phyloP scores from a whole-genome alignment of 2,797 vertebrate genomes.

The Typhlichthys subterraneus region DNA sequence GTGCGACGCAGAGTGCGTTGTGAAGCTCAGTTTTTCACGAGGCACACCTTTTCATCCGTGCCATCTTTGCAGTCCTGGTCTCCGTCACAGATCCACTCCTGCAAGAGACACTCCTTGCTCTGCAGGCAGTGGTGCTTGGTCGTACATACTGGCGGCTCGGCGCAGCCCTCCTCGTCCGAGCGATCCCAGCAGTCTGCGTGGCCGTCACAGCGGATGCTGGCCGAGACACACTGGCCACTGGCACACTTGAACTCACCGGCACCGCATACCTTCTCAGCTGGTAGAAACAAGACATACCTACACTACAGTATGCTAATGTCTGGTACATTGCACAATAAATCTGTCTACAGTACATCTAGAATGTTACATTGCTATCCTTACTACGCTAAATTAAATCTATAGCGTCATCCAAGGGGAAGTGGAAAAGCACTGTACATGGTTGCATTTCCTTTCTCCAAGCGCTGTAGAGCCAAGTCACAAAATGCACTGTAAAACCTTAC shows the following conservation, averaged over 20 bases:
- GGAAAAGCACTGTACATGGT: no score
- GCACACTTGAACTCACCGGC: constrained; percentile 76
- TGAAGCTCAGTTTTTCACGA: no score
- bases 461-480: no score
- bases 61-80: constrained; percentile 85
- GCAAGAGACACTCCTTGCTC: constrained; percentile 84
- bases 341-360: no score
- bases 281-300: neutral
- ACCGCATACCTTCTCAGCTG: constrained; percentile 71
- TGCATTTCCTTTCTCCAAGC: no score
- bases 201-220: constrained; percentile 82
- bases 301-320: neutral
- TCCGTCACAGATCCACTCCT: constrained; percentile 89
- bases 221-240: constrained; percentile 83
- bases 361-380: no score
- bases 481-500: no score
- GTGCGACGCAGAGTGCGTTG: no score
- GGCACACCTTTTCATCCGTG: constrained; percentile 85
- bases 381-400: no score
- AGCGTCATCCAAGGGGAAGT: no score
- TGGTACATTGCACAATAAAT: no score
- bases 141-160: constrained; percentile 62
- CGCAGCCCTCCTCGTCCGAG: constrained; percentile 86
- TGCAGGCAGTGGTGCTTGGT: constrained; percentile 76
- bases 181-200: constrained; percentile 84